These are phyloP conservation scores for Myotis davidii DNA, from an alignment of 2,113 vertebrate species.

Conservation along the genomic window DNA sequence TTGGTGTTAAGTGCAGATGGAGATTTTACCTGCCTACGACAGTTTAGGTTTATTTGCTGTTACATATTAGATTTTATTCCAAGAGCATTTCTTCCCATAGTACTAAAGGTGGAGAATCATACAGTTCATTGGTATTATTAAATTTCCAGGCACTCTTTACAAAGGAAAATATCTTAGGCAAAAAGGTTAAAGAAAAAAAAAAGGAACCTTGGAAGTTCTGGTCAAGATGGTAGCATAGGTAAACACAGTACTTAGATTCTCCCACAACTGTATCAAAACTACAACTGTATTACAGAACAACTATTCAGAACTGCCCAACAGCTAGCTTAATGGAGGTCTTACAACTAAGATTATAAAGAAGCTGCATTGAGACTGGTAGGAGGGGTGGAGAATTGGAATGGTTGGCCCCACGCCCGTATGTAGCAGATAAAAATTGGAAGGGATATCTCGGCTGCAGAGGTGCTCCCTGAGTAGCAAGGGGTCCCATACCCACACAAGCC, in stretches of 20 bases:
- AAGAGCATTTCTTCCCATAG: conserved; percentile 31
- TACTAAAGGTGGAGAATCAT: not conserved
- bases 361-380: not conserved
- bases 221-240: not conserved
- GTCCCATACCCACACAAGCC: not conserved
- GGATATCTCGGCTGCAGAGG: not conserved
- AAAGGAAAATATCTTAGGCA: conserved; percentile 7
- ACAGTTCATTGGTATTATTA: not conserved
- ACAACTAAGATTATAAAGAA: not conserved
- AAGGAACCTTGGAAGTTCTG: not conserved
- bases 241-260: not conserved
- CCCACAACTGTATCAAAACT: not conserved
- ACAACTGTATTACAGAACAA: not conserved
- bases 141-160: not conserved
- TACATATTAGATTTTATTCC: not conserved
- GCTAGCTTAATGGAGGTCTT: not conserved
- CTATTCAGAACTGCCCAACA: not conserved
- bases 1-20: not conserved
- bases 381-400: not conserved
- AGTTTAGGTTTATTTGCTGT: conserved; percentile 29
- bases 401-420: not conserved
- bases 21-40: not conserved
- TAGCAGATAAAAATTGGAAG: not conserved
- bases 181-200: not conserved
- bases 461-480: not conserved